Evolutionary conservation across 1,140 invertebrate genomes (phyloP), one percentile per base, ranked within the genome.

Genomic region (Musca domestica): DNA sequence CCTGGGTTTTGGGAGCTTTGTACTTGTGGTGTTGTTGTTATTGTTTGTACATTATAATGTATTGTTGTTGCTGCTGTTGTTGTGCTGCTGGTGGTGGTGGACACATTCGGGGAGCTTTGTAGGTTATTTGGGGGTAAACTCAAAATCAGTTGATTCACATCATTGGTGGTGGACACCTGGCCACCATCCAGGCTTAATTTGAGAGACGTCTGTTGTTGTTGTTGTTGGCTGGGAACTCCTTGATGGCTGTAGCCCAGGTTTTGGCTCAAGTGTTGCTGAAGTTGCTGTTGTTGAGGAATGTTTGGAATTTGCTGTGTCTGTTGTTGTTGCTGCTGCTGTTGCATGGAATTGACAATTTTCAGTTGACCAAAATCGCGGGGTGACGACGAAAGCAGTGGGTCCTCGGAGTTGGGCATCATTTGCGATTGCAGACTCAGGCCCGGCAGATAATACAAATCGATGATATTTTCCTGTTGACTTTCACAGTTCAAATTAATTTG

Each of bases 391-490:
- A 94, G 75, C 1, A 93, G 75, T 0, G 92, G 92, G 78, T 93
- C 92, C 71, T 93, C 91, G 0, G 92, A 93, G 76, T 93, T 93
- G 7, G 91, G 87, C 90, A 93, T 91, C 90, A 91, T 91, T 74
- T 90, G 89, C 46, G 86, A 89, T 73, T 90, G 88, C 3, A 90
- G 64, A 2, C 77, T 74, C 23, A 81, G 63, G 0, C 76, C 78
- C 0, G 80, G 80, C 64, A 82, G 63, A 54, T 81, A 82, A 64
- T 82, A 82, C 41, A 82, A 72, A 74, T 82, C 80, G 20, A 81
- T 78, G 1, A 81, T 79, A 47, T 81, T 81, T 25, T 80, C 74
- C 19, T 70, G 72, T 58, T 76, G 76, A 30, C 75, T 70, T 70
- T 78, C 77, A 54, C 70, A 76, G 41, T 46, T 72, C n/a, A 76